These are phyloP conservation scores for Phyllotreta striolata DNA, from an alignment of 2,888 invertebrate genomes.

Conservation along the genomic window DNA sequence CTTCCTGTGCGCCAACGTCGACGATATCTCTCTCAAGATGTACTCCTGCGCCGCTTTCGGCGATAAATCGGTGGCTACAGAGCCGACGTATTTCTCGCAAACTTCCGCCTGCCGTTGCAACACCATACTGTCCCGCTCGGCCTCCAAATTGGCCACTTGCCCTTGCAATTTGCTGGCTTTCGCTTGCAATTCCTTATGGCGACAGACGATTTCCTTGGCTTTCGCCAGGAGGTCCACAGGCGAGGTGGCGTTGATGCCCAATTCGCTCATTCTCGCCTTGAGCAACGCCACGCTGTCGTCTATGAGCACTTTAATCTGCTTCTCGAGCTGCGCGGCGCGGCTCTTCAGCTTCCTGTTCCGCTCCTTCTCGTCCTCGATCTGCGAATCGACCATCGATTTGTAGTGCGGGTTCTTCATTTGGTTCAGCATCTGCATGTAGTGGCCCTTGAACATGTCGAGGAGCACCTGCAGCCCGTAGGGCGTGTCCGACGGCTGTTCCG, in stretches of 20 bases:
- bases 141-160: conserved; percentile 80
- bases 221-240: conserved; percentile 85
- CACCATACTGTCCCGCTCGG: conserved; percentile 77
- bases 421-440: conserved; percentile 84
- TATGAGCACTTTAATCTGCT: conserved; percentile 90
- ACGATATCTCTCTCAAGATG: conserved; percentile 85
- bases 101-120: conserved; percentile 79
- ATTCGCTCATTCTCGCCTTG: conserved; percentile 88
- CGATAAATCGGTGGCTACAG: conserved; percentile 68
- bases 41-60: conserved; percentile 80
- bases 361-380: conserved; percentile 81
- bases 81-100: conserved; percentile 73
- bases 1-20: conserved; percentile 83
- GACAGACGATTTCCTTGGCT: conserved; percentile 90
- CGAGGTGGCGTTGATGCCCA: conserved; percentile 87
- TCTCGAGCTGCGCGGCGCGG: conserved; percentile 88
- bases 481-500: conserved; percentile 77
- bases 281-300: conserved; percentile 90
- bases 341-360: conserved; percentile 82
- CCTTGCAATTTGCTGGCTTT: conserved; percentile 86
- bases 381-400: conserved; percentile 72
- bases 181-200: conserved; percentile 91
- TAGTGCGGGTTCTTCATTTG: conserved; percentile 85
- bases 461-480: conserved; percentile 89
- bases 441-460: conserved; percentile 84